phyloP scores from a whole-genome alignment of 2,888 invertebrate genomes.

The Hypolimnas misippus region DNA sequence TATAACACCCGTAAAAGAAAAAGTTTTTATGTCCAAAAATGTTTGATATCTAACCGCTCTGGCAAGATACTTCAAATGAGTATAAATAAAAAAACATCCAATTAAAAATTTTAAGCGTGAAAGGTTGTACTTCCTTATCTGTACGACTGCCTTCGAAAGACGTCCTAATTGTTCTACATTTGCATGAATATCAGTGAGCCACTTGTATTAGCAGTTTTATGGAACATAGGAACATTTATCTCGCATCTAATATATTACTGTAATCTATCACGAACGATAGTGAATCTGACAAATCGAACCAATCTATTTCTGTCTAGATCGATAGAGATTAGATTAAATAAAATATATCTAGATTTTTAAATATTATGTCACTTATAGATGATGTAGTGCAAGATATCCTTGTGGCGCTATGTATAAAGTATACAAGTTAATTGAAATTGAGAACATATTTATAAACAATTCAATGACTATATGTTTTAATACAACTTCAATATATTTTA shows the following conservation, averaged over 20 bases:
- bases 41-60: too few species aligned
- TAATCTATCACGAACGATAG: conserved; percentile 17
- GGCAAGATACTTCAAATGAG: too few species aligned
- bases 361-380: not conserved
- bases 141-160: conserved; percentile 39
- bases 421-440: too few species aligned
- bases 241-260: conserved; percentile 9
- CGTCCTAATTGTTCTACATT: conserved; percentile 49
- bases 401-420: not conserved
- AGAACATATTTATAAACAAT: not conserved
- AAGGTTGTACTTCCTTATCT: conserved; percentile 37
- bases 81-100: conserved; percentile 32
- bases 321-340: conserved; percentile 24
- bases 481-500: not conserved
- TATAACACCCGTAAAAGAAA: too few species aligned
- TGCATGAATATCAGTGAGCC: conserved; percentile 54
- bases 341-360: conserved; percentile 24
- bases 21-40: too few species aligned
- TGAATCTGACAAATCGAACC: conserved; percentile 24
- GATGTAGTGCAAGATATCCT: not conserved
- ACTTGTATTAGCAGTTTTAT: conserved; percentile 3
- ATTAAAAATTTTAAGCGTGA: conserved; percentile 39
- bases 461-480: not conserved
- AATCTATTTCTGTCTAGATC: conserved; percentile 31
- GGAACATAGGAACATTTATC: not conserved